Conservation (phyloP, 2,888 invertebrate species). For the Mechanitis mazaeus region DNA sequence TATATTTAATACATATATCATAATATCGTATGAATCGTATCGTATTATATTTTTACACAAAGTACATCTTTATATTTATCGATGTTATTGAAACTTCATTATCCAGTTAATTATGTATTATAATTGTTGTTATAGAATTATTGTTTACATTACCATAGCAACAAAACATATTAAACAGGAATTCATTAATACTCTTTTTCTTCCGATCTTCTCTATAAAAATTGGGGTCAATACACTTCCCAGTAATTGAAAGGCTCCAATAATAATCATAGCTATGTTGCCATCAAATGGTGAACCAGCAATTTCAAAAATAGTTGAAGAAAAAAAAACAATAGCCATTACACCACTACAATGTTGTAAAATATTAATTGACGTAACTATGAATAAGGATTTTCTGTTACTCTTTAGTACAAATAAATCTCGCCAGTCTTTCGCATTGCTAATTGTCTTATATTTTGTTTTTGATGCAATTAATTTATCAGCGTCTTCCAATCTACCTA, state of each 20-base stretch:
- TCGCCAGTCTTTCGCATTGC: constrained; percentile 32
- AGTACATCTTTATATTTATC: too few relatives aligned
- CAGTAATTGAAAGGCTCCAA: constrained; percentile 20
- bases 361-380: constrained; percentile 37
- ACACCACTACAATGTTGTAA: constrained; percentile 28
- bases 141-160: constrained; percentile 21
- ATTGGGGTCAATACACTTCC: constrained; percentile 17
- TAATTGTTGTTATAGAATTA: background rate
- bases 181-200: constrained; percentile 17
- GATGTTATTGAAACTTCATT: too few relatives aligned
- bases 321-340: constrained; percentile 20
- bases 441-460: constrained; percentile 26
- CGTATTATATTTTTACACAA: too few relatives aligned
- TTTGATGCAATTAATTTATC: constrained; percentile 33
- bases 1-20: background rate
- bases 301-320: constrained; percentile 24
- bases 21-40: background rate
- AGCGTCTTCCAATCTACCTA: constrained; percentile 43
- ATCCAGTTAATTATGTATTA: too few relatives aligned
- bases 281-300: constrained; percentile 23
- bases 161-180: constrained; percentile 20
- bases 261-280: constrained; percentile 22
- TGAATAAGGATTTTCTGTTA: constrained; percentile 44
- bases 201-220: constrained; percentile 23
- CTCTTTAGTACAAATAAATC: constrained; percentile 42